A percentile compares a stretch with the other conserved stretches of the same genome.
These are phyloP conservation scores for Hycleus cichorii DNA, from an alignment of 1,140 invertebrate species.

Conservation along the genomic window DNA sequence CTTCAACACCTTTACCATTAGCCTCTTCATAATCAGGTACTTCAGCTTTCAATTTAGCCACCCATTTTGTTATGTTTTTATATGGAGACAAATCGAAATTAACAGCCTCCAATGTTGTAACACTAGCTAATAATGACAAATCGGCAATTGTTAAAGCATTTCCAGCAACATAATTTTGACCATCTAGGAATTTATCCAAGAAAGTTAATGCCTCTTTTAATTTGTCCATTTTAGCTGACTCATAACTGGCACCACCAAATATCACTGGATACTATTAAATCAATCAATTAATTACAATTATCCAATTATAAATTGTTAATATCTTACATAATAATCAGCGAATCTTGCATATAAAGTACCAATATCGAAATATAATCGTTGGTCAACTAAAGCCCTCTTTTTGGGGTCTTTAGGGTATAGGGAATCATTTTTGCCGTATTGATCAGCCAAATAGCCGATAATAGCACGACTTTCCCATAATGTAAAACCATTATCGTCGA, in stretches of 20 bases:
- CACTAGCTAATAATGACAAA: slow-evolving; percentile 49
- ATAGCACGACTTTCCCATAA: slow-evolving; percentile 67
- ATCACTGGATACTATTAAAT: slow-evolving; percentile 58
- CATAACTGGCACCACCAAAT: slow-evolving; percentile 54
- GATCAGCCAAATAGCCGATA: slow-evolving; percentile 59
- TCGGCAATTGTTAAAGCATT: slow-evolving; percentile 67
- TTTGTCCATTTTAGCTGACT: slow-evolving; percentile 57
- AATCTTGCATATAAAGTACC: slow-evolving; percentile 59
- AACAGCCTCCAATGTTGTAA: slow-evolving; percentile 59
- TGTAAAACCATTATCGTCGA: slow-evolving; percentile 59
- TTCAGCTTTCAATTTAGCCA: slow-evolving; percentile 56
- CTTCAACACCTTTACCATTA: slow-evolving; percentile 48
- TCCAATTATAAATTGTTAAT: background rate
- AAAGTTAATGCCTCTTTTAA: slow-evolving; percentile 55
- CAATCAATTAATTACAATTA: slow-evolving; percentile 13
- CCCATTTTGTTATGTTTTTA: slow-evolving; percentile 62
- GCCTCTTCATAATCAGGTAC: slow-evolving; percentile 65
- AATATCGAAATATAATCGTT: slow-evolving; percentile 68
- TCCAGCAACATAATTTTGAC: slow-evolving; percentile 57
- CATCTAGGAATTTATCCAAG: slow-evolving; percentile 61
- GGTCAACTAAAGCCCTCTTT: slow-evolving; percentile 61
- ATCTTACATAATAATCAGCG: slow-evolving; percentile 55
- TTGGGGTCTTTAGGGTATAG: slow-evolving; percentile 69
- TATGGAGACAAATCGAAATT: slow-evolving; percentile 60
- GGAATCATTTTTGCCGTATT: slow-evolving; percentile 63